Evolutionary conservation across 2,888 invertebrate species (phyloP).

Genomic region (Petrolisthes cinctipes): DNA sequence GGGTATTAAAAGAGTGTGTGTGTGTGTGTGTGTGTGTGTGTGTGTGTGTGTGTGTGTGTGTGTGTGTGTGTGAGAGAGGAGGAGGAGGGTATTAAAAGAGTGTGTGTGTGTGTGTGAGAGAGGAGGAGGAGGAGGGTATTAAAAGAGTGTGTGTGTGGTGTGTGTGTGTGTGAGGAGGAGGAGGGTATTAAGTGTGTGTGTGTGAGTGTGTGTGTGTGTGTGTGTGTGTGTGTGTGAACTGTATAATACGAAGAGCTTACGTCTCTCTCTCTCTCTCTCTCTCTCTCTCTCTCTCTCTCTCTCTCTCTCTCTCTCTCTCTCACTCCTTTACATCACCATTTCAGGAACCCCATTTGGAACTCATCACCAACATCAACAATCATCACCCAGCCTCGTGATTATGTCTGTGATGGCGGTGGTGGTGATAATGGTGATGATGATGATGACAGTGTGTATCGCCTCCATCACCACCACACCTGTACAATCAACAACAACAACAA

Average conservation of each 20-base stretch:
- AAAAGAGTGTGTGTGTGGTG: too few species aligned
- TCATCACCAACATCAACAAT: too few species aligned
- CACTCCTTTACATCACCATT: neutral
- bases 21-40: too few species aligned
- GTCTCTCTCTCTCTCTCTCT: conserved; percentile 28
- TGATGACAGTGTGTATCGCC: neutral
- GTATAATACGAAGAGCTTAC: neutral
- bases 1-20: too few species aligned
- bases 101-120: neutral
- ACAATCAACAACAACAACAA: too few species aligned
- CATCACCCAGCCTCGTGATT: neutral
- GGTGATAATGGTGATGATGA: neutral
- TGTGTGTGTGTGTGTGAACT: neutral
- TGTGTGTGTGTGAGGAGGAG: neutral
- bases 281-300: conserved; percentile 21
- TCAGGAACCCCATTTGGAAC: neutral
- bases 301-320: conserved; percentile 12
- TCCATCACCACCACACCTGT: too few species aligned
- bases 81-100: too few species aligned
- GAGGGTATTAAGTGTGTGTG: neutral
- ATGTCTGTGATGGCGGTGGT: neutral
- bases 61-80: too few species aligned
- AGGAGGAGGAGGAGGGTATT: neutral
- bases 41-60: neutral
- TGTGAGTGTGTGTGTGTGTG: neutral